A percentile compares a stretch with the other conserved stretches of the same genome.
Evolutionary conservation across 2,797 vertebrate species (phyloP).

Genomic region (Steatocranus sp.): DNA sequence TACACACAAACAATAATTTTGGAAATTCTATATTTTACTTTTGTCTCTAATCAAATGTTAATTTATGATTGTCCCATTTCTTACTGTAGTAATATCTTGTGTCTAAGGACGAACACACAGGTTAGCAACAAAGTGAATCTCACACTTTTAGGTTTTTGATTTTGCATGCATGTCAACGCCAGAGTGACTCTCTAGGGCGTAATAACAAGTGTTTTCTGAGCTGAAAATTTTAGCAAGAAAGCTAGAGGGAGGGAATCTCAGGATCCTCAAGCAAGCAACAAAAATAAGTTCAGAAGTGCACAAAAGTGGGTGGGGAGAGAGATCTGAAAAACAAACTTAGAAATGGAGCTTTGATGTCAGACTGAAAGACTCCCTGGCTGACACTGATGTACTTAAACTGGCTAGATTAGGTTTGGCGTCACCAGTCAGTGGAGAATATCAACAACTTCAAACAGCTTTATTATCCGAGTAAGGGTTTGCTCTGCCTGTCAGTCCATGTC

Average conservation of each 20-base stretch:
- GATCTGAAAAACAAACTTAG: conserved; percentile 12
- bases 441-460: conserved; percentile 42
- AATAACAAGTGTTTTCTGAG: conserved; percentile 8
- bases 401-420: conserved; percentile 28
- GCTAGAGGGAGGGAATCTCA: not conserved
- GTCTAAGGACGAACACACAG: not conserved
- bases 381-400: conserved; percentile 13
- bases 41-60: not conserved
- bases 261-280: not conserved
- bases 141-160: not conserved
- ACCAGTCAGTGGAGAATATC: conserved; percentile 24
- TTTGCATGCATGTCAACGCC: not conserved
- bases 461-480: conserved; percentile 9
- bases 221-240: conserved; percentile 1
- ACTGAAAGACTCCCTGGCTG: conserved; percentile 4
- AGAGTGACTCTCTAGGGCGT: not conserved
- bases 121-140: not conserved
- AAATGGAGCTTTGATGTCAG: conserved; percentile 47
- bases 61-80: not conserved
- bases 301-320: not conserved
- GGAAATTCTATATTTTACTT: not conserved
- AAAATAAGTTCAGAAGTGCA: conserved; percentile 22
- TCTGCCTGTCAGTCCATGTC: not conserved
- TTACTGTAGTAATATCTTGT: not conserved
- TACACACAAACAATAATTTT: not conserved